Evolutionary conservation across 2,113 vertebrate genomes (phyloP).

Genomic region (Pithys albifrons): DNA sequence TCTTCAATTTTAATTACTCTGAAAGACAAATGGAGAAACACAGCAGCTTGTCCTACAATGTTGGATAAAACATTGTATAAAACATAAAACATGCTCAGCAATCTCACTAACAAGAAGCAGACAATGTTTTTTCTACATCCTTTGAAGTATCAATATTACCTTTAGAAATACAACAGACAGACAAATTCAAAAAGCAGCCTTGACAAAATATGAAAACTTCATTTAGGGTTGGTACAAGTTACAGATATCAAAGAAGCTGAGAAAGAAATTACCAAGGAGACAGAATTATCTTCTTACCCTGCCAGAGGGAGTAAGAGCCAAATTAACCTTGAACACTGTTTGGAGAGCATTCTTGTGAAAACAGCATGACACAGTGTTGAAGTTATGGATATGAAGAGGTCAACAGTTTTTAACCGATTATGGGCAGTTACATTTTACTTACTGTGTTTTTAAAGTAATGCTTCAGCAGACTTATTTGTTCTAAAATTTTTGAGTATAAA

Average conservation of each 20-base stretch:
- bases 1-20: neutral
- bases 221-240: neutral
- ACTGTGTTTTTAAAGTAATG: neutral
- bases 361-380: conserved; percentile 34
- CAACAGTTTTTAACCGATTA: conserved; percentile 18
- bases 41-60: neutral
- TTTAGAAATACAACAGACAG: neutral
- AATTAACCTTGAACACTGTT: conserved; percentile 66
- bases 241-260: conserved; percentile 50
- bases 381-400: conserved; percentile 52
- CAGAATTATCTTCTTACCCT: conserved; percentile 56
- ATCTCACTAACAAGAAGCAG: neutral
- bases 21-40: neutral
- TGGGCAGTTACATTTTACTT: neutral
- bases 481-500: neutral
- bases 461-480: neutral
- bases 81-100: neutral
- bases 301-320: conserved; percentile 54
- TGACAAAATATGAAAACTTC: conserved; percentile 24
- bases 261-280: conserved; percentile 35
- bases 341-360: conserved; percentile 55
- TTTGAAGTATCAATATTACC: conserved; percentile 4
- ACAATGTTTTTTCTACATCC: neutral
- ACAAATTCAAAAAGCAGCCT: conserved; percentile 19
- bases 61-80: no score